Percentiles rank a stretch among this genome's conserved stretches.
phyloP scores from a whole-genome alignment of 1,140 invertebrate genomes.

The Cephus cinctus region DNA sequence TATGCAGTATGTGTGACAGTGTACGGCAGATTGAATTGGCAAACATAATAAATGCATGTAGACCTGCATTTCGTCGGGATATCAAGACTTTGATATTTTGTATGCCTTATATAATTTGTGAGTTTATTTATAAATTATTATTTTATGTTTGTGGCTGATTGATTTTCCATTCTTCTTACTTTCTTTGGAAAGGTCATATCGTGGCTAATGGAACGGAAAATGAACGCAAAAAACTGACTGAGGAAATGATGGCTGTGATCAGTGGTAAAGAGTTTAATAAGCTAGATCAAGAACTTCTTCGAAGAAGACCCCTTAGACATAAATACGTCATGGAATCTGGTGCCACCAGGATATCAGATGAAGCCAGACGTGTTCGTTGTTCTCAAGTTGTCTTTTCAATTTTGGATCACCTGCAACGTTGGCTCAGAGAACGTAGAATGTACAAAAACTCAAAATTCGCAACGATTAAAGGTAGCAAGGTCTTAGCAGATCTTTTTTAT shows the following conservation, averaged over 20 bases:
- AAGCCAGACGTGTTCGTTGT: constrained; percentile 47
- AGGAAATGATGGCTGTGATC: constrained; percentile 49
- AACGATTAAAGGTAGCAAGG: constrained; percentile 31
- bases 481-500: constrained; percentile 41
- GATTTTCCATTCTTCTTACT: background rate
- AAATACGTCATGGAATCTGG: constrained; percentile 25
- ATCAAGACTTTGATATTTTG: constrained; percentile 68
- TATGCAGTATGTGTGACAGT: constrained; percentile 41
- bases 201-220: constrained; percentile 30
- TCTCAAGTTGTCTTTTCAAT: constrained; percentile 64
- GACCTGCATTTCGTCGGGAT: constrained; percentile 70
- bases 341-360: constrained; percentile 43
- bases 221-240: constrained; percentile 31
- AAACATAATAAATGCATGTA: constrained; percentile 62
- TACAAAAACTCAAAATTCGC: constrained; percentile 38
- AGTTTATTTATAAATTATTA: constrained; percentile 18
- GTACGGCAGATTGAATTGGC: constrained; percentile 28
- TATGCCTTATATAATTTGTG: constrained; percentile 67
- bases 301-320: constrained; percentile 35
- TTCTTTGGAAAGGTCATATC: constrained; percentile 31
- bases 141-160: constrained; percentile 5
- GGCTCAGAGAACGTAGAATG: constrained; percentile 65
- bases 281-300: constrained; percentile 38
- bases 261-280: constrained; percentile 30
- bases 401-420: constrained; percentile 72